These are phyloP conservation scores for Gopherus flavomarginatus DNA, from an alignment of 2,113 vertebrate genomes.

Conservation along the genomic window DNA sequence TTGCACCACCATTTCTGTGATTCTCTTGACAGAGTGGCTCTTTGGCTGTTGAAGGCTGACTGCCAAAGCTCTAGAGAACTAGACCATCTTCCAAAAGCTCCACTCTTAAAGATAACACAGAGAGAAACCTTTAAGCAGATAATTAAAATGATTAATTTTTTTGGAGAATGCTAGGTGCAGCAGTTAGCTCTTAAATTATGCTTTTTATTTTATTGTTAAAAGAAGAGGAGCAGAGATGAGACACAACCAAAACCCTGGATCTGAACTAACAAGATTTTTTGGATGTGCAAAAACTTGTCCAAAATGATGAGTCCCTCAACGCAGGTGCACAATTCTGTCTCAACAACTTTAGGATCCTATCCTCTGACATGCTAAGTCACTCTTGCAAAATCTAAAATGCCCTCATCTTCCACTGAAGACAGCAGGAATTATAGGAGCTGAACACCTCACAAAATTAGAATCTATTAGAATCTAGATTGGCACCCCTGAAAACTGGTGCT, in stretches of 20 bases:
- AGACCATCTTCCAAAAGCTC: slow-evolving; percentile 4
- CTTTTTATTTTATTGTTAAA: neutral
- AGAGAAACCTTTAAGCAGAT: neutral
- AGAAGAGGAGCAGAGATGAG: neutral
- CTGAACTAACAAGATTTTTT: neutral
- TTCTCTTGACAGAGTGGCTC: neutral
- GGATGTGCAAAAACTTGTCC: neutral
- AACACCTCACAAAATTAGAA: neutral
- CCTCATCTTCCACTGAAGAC: neutral
- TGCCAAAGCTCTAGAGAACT: neutral
- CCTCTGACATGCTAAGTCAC: neutral
- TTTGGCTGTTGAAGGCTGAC: neutral
- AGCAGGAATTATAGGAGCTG: neutral
- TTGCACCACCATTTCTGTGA: neutral
- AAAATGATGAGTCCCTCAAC: neutral
- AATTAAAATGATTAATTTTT: slow-evolving; percentile 18
- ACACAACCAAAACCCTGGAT: neutral
- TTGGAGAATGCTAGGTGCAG: neutral
- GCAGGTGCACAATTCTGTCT: neutral
- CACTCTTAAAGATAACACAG: neutral
- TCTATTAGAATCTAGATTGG: too few species aligned
- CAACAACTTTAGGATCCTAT: neutral
- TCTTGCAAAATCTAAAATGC: neutral
- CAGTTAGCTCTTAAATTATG: neutral
- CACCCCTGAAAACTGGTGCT: too few species aligned